Evolutionary conservation across 2,113 vertebrate genomes (phyloP).

Genomic region (Heloderma charlesbogerti): DNA sequence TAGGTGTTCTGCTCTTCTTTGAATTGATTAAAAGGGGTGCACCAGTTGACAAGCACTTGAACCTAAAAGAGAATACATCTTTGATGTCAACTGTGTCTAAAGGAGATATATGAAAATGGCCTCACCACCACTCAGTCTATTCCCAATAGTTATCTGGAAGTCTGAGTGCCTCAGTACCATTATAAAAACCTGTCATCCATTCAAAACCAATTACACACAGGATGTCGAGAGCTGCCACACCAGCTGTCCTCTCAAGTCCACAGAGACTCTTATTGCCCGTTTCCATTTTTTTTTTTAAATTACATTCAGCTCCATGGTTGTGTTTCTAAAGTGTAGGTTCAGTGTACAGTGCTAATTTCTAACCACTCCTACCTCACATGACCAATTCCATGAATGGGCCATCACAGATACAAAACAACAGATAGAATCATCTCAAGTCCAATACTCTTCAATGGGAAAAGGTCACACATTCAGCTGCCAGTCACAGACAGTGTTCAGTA

Average conservation of each 20-base stretch:
- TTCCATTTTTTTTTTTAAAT: slow-evolving; percentile 60
- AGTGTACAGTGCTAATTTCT: slow-evolving; percentile 3
- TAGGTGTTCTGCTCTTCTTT: slow-evolving; percentile 29
- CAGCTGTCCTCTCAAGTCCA: slow-evolving; percentile 68
- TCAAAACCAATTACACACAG: slow-evolving; percentile 76
- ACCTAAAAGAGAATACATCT: slow-evolving; percentile 59
- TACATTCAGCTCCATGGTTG: neutral
- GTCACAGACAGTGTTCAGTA: neutral
- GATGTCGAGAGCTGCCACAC: slow-evolving; percentile 71
- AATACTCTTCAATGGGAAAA: neutral
- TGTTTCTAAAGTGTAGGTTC: slow-evolving; percentile 48
- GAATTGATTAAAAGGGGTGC: slow-evolving; percentile 51
- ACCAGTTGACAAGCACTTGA: slow-evolving; percentile 36
- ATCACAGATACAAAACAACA: neutral
- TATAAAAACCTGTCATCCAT: slow-evolving; percentile 73
- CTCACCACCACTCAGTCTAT: slow-evolving; percentile 71
- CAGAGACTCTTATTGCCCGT: slow-evolving; percentile 43
- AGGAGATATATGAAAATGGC: slow-evolving; percentile 66
- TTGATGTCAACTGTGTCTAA: slow-evolving; percentile 68
- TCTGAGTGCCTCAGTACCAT: slow-evolving; percentile 66
- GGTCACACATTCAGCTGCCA: neutral
- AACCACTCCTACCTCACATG: slow-evolving; percentile 18
- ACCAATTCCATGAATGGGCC: neutral
- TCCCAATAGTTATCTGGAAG: slow-evolving; percentile 69
- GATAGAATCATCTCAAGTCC: neutral